Conservation (phyloP, 2,113 vertebrate genomes). For the Phylloscopus trochiloides region DNA sequence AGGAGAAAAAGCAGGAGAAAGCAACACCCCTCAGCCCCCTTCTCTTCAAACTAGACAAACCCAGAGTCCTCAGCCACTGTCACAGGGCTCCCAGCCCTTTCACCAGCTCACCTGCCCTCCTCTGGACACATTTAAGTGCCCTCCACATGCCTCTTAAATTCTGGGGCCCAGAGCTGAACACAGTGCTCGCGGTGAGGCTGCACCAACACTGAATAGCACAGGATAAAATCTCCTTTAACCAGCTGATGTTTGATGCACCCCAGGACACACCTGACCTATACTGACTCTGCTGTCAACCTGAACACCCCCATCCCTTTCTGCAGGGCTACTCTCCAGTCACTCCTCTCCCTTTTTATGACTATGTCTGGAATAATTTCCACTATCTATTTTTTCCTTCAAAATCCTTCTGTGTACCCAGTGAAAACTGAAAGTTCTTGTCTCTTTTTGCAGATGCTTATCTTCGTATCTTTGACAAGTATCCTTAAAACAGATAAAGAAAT, state of each 20-base stretch:
- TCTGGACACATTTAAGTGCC: background rate
- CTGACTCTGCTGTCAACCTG: background rate
- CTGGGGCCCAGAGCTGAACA: background rate
- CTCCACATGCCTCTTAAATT: background rate
- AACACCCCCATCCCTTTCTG: background rate
- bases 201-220: accelerated
- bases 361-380: background rate
- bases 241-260: background rate
- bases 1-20: no score
- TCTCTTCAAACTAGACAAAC: background rate
- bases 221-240: background rate
- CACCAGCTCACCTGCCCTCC: background rate
- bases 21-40: background rate
- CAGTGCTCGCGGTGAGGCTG: accelerated
- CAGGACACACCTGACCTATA: background rate
- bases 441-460: background rate
- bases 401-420: background rate
- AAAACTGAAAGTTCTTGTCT: background rate
- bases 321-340: background rate
- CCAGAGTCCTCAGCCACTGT: background rate
- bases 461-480: background rate
- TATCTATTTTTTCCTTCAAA: background rate
- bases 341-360: background rate
- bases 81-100: background rate
- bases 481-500: background rate